These are phyloP conservation scores for Ischnura elegans DNA, from an alignment of 2,888 invertebrate species.

Conservation along the genomic window DNA sequence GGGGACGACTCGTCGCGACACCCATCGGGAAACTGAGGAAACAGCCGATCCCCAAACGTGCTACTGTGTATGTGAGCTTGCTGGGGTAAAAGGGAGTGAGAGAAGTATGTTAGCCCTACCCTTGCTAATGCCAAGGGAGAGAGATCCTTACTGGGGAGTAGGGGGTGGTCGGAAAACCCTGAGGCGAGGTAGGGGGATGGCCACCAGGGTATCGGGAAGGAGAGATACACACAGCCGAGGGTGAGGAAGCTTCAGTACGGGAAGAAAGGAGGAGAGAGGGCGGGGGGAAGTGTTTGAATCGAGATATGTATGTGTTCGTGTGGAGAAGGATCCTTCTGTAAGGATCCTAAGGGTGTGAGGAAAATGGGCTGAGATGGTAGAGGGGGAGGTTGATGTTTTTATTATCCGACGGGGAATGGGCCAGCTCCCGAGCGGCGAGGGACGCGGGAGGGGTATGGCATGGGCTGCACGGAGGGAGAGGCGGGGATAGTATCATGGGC, in stretches of 20 bases:
- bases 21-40: conserved; percentile 60
- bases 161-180: not conserved
- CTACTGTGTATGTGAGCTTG: no score
- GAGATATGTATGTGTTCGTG: conserved; percentile 43
- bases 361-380: not conserved
- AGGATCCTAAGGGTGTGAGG: not conserved
- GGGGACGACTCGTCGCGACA: conserved; percentile 1
- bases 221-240: not conserved
- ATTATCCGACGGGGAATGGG: conserved; percentile 51
- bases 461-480: not conserved
- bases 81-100: no score
- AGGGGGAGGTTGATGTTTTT: conserved; percentile 47
- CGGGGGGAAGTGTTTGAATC: not conserved
- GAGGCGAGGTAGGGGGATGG: not conserved
- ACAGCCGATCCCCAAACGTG: not conserved
- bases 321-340: conserved; percentile 52
- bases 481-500: conserved; percentile 60
- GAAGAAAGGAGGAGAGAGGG: not conserved
- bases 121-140: not conserved
- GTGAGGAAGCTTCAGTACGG: not conserved
- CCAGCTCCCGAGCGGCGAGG: not conserved
- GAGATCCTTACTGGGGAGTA: not conserved
- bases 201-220: conserved; percentile 24
- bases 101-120: not conserved
- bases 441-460: not conserved